Percentiles rank a stretch among this genome's conserved stretches.
Evolutionary conservation across 2,888 invertebrate species (phyloP).

Genomic region (Oxytorus armatus): DNA sequence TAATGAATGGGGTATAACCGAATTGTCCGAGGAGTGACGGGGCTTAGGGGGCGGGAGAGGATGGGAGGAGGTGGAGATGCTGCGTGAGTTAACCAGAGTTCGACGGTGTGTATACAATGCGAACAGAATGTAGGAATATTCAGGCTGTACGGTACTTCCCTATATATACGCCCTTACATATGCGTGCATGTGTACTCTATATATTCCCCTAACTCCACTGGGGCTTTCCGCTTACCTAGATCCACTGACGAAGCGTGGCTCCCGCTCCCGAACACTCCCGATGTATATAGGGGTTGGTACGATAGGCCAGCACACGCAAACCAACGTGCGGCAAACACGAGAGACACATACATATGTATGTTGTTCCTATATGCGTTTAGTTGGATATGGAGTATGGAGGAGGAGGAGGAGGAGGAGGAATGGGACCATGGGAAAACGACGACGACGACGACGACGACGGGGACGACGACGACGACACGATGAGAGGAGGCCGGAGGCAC

Average conservation of each 20-base stretch:
- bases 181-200: conserved; percentile 42
- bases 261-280: conserved; percentile 7
- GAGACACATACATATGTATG: conserved; percentile 31
- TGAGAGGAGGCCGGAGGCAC: conserved; percentile 24
- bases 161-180: neutral
- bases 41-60: no score
- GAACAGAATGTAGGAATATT: conserved; percentile 51
- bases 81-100: conserved; percentile 54
- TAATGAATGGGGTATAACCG: conserved; percentile 62
- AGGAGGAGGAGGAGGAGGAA: neutral
- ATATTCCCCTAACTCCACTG: conserved; percentile 24
- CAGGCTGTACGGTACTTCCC: neutral
- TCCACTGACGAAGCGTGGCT: conserved; percentile 56
- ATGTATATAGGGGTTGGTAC: neutral
- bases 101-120: conserved; percentile 44
- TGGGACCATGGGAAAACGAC: conserved; percentile 13
- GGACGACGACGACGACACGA: conserved; percentile 36
- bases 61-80: no score
- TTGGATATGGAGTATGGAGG: neutral
- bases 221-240: conserved; percentile 64
- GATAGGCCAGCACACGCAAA: conserved; percentile 16
- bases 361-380: conserved; percentile 1
- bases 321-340: conserved; percentile 12
- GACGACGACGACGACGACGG: conserved; percentile 30
- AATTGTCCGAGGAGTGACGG: conserved; percentile 46